A percentile compares a stretch with the other conserved stretches of the same genome.
phyloP scores from a whole-genome alignment of 2,888 invertebrate genomes.

The Sminthurinus aureus region DNA sequence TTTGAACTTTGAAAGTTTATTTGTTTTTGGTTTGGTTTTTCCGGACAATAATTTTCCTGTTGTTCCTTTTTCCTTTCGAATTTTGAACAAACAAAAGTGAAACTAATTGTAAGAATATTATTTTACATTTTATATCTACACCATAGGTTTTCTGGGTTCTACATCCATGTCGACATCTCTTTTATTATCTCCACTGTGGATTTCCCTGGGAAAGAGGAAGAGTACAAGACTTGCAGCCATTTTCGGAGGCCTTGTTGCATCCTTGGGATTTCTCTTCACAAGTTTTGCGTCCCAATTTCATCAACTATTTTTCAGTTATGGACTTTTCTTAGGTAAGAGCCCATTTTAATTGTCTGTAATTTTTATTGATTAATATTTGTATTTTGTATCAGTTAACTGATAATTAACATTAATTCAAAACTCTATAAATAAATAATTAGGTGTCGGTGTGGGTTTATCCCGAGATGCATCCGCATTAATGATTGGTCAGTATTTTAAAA shows the following conservation, averaged over 20 bases:
- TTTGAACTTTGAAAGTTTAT: neutral
- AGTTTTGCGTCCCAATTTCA: conserved; percentile 66
- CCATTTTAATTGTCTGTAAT: neutral
- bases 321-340: conserved; percentile 62
- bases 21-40: neutral
- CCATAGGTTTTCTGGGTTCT: conserved; percentile 86
- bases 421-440: conserved; percentile 62
- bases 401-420: too few relatives aligned
- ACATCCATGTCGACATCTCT: conserved; percentile 80
- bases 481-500: conserved; percentile 90
- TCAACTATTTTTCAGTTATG: conserved; percentile 66
- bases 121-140: neutral
- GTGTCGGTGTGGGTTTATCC: conserved; percentile 85
- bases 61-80: neutral
- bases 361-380: too few relatives aligned
- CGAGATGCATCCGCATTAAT: conserved; percentile 86
- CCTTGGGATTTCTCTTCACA: conserved; percentile 65
- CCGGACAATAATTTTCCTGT: neutral
- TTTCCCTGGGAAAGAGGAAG: conserved; percentile 74
- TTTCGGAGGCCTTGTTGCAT: conserved; percentile 65
- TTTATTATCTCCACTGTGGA: conserved; percentile 82
- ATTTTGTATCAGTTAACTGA: too few relatives aligned
- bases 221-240: conserved; percentile 65
- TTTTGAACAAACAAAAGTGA: too few relatives aligned
- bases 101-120: too few relatives aligned